These are phyloP conservation scores for Cygnus buccinator DNA, from an alignment of 2,113 vertebrate genomes.

Conservation along the genomic window DNA sequence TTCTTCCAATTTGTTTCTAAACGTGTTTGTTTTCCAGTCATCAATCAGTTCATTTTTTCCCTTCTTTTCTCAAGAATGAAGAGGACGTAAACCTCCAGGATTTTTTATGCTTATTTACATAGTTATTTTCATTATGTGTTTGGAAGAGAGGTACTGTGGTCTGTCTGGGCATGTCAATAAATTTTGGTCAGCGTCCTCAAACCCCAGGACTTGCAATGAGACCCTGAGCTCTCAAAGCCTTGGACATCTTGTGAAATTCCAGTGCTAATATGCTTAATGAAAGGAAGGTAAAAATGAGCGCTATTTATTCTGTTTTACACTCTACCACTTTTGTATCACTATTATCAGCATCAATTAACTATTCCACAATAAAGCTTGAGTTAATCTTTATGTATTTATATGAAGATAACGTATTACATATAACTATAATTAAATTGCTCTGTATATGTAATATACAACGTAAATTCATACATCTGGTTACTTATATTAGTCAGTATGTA, in stretches of 20 bases:
- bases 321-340: background rate
- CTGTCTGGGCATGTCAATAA: background rate
- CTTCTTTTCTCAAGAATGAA: slow-evolving; percentile 41
- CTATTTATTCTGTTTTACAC: background rate
- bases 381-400: background rate
- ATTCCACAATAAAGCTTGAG: background rate
- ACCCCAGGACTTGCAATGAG: background rate
- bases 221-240: background rate
- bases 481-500: background rate
- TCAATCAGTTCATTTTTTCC: slow-evolving; percentile 44
- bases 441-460: background rate
- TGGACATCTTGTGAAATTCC: background rate
- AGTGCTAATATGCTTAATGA: background rate
- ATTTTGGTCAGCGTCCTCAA: background rate
- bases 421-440: background rate
- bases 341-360: background rate
- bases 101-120: background rate
- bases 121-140: background rate
- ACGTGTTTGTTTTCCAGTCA: slow-evolving; percentile 26
- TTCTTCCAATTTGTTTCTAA: slow-evolving; percentile 43
- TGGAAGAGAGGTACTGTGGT: background rate
- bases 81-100: background rate
- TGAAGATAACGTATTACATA: background rate
- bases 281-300: background rate
- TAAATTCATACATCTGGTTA: background rate